These are phyloP conservation scores for Erannis defoliaria DNA, from an alignment of 2,888 invertebrate species.

Conservation along the genomic window DNA sequence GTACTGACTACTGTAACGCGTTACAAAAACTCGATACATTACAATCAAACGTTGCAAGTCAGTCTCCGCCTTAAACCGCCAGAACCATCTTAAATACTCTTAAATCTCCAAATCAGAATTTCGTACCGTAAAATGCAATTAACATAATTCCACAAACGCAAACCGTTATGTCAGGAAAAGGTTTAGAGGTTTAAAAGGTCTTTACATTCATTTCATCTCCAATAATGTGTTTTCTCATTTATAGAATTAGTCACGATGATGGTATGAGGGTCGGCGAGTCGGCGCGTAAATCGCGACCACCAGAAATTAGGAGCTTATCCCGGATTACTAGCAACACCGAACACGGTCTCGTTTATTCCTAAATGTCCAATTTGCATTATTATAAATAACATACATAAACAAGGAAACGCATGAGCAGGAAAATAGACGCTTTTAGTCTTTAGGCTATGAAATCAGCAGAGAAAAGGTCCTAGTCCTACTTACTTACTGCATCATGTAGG, in stretches of 20 bases:
- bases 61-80: too few relatives aligned
- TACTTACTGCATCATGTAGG: too few relatives aligned
- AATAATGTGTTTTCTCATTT: conserved; percentile 50
- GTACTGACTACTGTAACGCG: too few relatives aligned
- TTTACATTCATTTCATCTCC: conserved; percentile 41
- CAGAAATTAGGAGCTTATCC: conserved; percentile 70
- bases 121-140: conserved; percentile 32
- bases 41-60: too few relatives aligned
- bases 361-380: conserved; percentile 54
- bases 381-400: conserved; percentile 42
- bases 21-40: too few relatives aligned
- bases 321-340: conserved; percentile 65
- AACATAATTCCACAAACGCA: conserved; percentile 28
- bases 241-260: conserved; percentile 45
- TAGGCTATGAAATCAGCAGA: not conserved
- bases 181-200: conserved; percentile 32
- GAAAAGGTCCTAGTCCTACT: not conserved
- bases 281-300: conserved; percentile 61
- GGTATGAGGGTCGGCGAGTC: conserved; percentile 51
- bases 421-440: not conserved
- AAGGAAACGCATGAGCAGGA: conserved; percentile 17
- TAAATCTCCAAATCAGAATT: conserved; percentile 15
- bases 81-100: conserved; percentile 2
- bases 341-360: conserved; percentile 56
- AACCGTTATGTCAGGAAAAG: conserved; percentile 28